Conservation (phyloP, 64 coral and sea anemone genomes). For the Stichodactyla mertensii region DNA sequence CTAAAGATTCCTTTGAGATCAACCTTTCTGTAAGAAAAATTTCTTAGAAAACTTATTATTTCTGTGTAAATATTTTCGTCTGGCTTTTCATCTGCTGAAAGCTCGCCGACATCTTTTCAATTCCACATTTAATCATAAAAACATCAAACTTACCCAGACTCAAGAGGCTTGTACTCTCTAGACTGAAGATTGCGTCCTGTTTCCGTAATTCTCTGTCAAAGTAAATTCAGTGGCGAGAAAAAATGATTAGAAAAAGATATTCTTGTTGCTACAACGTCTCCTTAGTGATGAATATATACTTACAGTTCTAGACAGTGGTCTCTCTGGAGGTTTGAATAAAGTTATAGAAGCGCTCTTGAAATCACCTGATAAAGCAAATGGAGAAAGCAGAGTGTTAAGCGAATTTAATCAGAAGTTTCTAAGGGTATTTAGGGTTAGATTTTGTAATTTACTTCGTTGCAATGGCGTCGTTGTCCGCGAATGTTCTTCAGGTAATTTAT, state of each 20-base stretch:
- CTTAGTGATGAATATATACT: constrained; percentile 26
- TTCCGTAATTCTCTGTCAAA: constrained; percentile 75
- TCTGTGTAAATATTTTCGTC: not conserved
- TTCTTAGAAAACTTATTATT: too few relatives aligned
- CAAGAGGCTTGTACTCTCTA: constrained; percentile 70
- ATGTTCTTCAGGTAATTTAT: constrained; percentile 94
- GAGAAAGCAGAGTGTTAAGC: not conserved
- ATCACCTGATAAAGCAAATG: constrained; percentile 58
- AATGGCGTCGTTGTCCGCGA: constrained; percentile 79
- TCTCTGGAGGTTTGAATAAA: constrained; percentile 70
- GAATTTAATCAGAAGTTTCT: not conserved
- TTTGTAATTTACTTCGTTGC: constrained; percentile 44
- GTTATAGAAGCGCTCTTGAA: constrained; percentile 80
- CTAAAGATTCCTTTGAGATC: too few relatives aligned
- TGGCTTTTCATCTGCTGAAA: not conserved
- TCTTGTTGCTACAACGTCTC: not conserved
- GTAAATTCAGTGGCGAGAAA: constrained; percentile 17
- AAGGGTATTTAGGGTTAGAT: not conserved
- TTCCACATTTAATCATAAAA: not conserved
- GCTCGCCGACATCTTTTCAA: too few relatives aligned
- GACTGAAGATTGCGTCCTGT: constrained; percentile 62
- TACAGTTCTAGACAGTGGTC: constrained; percentile 72
- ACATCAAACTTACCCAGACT: constrained; percentile 55
- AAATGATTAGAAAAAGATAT: not conserved
- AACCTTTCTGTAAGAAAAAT: too few relatives aligned